Base-by-base conservation (phyloP, 2,888 invertebrate species). In the Lagria hirta region DNA sequence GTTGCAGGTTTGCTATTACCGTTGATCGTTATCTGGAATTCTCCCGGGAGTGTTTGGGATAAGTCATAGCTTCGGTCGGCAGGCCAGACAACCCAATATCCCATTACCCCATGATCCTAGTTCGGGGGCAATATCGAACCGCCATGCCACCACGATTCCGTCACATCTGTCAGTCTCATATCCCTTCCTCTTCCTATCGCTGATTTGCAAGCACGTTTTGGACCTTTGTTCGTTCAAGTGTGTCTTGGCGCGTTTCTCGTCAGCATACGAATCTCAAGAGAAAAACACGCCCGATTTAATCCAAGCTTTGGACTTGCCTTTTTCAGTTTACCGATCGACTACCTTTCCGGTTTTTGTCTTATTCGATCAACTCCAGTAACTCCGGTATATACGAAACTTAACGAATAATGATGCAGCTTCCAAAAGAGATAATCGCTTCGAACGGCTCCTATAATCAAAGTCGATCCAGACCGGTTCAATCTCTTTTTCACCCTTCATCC, bases 361-460 rank as follows among this genome's bases (percentile, higher is more conserved):
- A 37, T 49, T 37, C 43, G 30, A 32, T 47, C 18, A 32, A 24
- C 41, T 29, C 33, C 29, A 43, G 46, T 53, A n/a, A n/a, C n/a
- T n/a, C n/a, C n/a, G n/a, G 41, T 37, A 47, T 49, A 46, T 44
- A 43, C 46, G 49, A 49, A 54, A 53, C 48, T 52, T 51, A 54
- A 52, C 50, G 53, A 54, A 58, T 58, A 60, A 56, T 55, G 56
- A 58, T 56, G 52, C 53, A 48, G 36, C 37, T 32, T 33, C 30
- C 32, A 47, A 54, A 51, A 49, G 48, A 54, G 57, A 59, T 59
- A 58, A 58, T 62, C 63, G 61, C 55, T 55, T 54, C 52, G 55
- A 57, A 55, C 58, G 57, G 56, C 54, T 63, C 48, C 59, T 48
- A 57, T 61, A 62, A 60, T 62, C 62, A 62, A 60, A 62, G 60